These are phyloP conservation scores for Chromis chromis DNA, from an alignment of 2,797 vertebrate genomes.

Conservation along the genomic window DNA sequence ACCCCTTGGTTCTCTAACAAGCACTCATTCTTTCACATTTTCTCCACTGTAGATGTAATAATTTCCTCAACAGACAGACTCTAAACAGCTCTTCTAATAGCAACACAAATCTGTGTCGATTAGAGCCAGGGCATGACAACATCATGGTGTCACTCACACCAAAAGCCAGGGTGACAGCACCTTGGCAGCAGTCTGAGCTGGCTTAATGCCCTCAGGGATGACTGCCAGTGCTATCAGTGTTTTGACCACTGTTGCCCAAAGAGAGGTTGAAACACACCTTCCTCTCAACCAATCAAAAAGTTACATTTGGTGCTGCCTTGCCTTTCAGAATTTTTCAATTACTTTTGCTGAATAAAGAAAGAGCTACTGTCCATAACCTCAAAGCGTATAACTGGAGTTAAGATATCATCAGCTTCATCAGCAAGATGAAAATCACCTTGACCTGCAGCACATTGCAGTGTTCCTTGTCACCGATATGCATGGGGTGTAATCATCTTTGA, in stretches of 20 bases:
- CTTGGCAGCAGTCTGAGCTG: constrained; percentile 43
- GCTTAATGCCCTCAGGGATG: constrained; percentile 8
- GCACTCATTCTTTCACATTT: constrained; percentile 31
- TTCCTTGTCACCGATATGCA: neutral
- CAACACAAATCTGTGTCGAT: constrained; percentile 28
- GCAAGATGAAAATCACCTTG: constrained; percentile 10
- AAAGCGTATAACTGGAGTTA: neutral
- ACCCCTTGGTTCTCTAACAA: constrained; percentile 43
- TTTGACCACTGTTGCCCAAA: constrained; percentile 21
- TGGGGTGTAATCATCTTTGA: neutral
- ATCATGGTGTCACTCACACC: constrained; percentile 32
- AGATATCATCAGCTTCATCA: neutral
- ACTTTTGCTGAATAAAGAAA: neutral
- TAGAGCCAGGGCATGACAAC: constrained; percentile 48
- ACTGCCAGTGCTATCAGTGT: constrained; percentile 42
- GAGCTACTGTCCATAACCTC: neutral
- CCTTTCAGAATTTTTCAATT: neutral
- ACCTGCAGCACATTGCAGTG: neutral
- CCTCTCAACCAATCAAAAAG: constrained; percentile 50
- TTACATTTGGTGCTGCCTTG: neutral
- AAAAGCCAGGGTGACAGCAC: constrained; percentile 23
- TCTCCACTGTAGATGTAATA: constrained; percentile 30
- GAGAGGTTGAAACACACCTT: constrained; percentile 47
- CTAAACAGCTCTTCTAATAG: constrained; percentile 29
- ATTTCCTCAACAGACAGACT: constrained; percentile 31